Conservation (phyloP, 1,140 invertebrate genomes). For the Saccostrea cuccullata region DNA sequence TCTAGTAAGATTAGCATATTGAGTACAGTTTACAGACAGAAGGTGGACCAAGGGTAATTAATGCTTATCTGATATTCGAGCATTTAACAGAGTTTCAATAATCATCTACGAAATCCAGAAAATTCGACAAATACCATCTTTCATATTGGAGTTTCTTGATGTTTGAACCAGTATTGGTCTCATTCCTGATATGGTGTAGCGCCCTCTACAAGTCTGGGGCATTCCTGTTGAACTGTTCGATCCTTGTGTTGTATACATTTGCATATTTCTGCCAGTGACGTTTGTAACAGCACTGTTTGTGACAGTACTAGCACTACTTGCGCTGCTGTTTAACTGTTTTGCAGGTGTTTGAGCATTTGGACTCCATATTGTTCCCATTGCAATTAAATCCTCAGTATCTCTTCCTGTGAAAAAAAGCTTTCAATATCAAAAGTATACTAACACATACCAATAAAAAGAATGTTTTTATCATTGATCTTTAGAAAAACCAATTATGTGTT, state of each 20-base stretch:
- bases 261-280: slow-evolving; percentile 42
- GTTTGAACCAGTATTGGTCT: slow-evolving; percentile 54
- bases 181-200: slow-evolving; percentile 10
- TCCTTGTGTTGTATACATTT: background rate
- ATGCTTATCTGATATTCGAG: too few species aligned
- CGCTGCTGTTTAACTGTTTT: slow-evolving; percentile 47
- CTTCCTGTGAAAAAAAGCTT: slow-evolving; percentile 47
- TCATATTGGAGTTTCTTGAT: background rate
- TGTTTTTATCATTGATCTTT: too few species aligned
- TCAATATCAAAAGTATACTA: background rate
- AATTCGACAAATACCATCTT: slow-evolving; percentile 2
- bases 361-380: slow-evolving; percentile 56
- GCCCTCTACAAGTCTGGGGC: slow-evolving; percentile 28
- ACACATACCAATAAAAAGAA: background rate
- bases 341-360: slow-evolving; percentile 45
- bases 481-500: too few species aligned
- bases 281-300: slow-evolving; percentile 42
- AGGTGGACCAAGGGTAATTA: too few species aligned
- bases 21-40: too few species aligned
- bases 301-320: slow-evolving; percentile 41
- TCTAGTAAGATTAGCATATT: too few species aligned
- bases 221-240: slow-evolving; percentile 48
- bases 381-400: slow-evolving; percentile 56
- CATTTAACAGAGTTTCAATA: too few species aligned
- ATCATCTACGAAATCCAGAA: too few species aligned